Evolutionary conservation across 1,140 invertebrate genomes (phyloP).

Genomic region (Meloidogyne chitwoodi): DNA sequence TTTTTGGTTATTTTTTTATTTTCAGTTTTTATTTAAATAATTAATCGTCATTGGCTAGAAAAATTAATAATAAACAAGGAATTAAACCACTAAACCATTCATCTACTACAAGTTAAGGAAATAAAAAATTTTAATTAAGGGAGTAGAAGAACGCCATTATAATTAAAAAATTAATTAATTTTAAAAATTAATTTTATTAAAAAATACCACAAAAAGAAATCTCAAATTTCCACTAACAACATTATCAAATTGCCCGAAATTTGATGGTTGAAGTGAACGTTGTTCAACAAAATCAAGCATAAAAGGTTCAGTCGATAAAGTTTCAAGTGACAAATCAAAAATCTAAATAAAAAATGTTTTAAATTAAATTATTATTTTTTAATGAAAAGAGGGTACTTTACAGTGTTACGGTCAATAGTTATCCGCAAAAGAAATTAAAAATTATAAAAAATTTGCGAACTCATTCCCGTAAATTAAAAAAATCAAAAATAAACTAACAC

Average conservation of each 20-base stretch:
- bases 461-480: neutral
- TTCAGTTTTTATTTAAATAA: neutral
- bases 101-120: no score
- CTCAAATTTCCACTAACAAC: constrained; percentile 11
- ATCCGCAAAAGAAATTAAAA: no score
- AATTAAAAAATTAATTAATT: no score
- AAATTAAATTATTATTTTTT: no score
- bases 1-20: neutral
- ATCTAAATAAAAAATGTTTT: neutral
- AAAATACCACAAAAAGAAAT: constrained; percentile 10
- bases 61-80: no score
- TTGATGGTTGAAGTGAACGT: constrained; percentile 6
- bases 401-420: no score
- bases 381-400: no score
- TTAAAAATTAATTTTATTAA: no score
- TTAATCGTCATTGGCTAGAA: neutral
- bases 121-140: no score
- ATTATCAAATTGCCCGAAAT: constrained; percentile 11
- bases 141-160: no score
- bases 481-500: neutral
- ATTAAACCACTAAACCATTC: neutral
- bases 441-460: neutral
- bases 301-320: neutral
- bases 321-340: constrained; percentile 15
- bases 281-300: constrained; percentile 13